Base-by-base conservation (phyloP, 2,797 vertebrate genomes). In the Halcyon leucocephala region DNA sequence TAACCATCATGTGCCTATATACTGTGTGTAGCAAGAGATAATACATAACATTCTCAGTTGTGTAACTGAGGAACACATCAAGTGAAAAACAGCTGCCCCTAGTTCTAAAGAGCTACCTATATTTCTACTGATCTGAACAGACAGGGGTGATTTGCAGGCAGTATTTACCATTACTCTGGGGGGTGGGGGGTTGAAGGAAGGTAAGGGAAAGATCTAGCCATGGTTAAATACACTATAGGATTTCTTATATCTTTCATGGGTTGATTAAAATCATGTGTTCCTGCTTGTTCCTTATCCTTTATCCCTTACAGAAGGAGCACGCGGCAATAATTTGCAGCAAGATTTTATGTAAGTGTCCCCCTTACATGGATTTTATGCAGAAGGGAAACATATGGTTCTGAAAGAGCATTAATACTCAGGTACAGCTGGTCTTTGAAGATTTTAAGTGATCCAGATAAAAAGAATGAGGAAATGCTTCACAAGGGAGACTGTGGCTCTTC, bases 301-400 rank as follows among this genome's bases (percentile, higher is more conserved):
- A 96, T 91, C 90, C 93, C 55, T 41, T 90, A 70, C 49, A 92
- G 86, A 91, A 94, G 82, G 73, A 94, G 41, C 83, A 82, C 3
- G 6, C 49, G 8, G 81, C 72, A 93, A 95, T 93, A 91, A 96
- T 95, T 95, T 70, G 81, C 52, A 89, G 73, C 60, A 88, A 89
- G 96, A 92, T 94, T 95, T 96, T 96, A 96, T 89, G 74, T 94
- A 97, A 97, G 86, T 17, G 21, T 93, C 94, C 91, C 86, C 71
- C 67, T 96, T 96, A 73, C 72, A 93, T 64, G 73, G 69, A 71
- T 91, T 96, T 97, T 94, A 86, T 82, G 71, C 70, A 82, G 77
- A 95, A 91, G 25, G 76, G 82, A 88, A 95, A 93, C 86, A 95
- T 96, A 95, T 96, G 90, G 83, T 94, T 94, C 91, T 92, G 79